Base-by-base conservation (phyloP, 2,797 vertebrate species). In the Crax fasciolata region DNA sequence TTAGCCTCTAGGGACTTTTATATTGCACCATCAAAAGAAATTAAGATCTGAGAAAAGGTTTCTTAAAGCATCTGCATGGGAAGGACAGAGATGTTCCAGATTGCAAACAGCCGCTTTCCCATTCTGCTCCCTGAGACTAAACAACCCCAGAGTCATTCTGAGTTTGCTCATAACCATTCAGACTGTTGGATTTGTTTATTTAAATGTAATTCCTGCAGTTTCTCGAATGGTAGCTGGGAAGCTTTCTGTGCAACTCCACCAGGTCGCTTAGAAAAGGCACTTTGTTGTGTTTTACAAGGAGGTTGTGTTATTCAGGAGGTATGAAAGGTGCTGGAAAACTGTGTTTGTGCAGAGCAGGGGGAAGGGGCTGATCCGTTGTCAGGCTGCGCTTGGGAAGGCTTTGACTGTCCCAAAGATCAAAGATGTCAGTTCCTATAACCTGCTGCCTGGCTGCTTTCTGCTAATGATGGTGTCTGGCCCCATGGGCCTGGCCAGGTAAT, bases 81-180 rank as follows among this genome's bases (percentile, higher is more conserved):
- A 54, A 78, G 49, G 32, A 65, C 35, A 25, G 85, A 88, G 80
- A 21, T 63, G 52, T 1, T 93, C 67, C 89, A 88, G 91, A 79
- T 3, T 95, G 85, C 65, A 90, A 93, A 94, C 38, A 73, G 44
- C 49, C 63, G 20, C 55, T 57, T 84, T 89, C 19, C 30, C 75
- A 17, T 77, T 78, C 89, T 94, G 54, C 71, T 93, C 38, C 28
- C 57, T 0, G 3, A n/a, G 41, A 39, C 10, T 62, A 13, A 88
- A 58, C 58, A 48, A 39, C 3, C 4, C 7, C 30, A 46, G 24
- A 41, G 48, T 52, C 6, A 8, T 84, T 74, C 59, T 35, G 32
- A 0, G 0, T 89, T 82, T 67, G 38, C 59, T 90, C 63, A 32
- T 76, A 84, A 71, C 66, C 52, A n/a, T 80, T 89, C 66, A 65